A percentile compares a stretch with the other conserved stretches of the same genome.
Evolutionary conservation across 2,888 invertebrate genomes (phyloP).

Genomic region (Pyrrhia umbra): DNA sequence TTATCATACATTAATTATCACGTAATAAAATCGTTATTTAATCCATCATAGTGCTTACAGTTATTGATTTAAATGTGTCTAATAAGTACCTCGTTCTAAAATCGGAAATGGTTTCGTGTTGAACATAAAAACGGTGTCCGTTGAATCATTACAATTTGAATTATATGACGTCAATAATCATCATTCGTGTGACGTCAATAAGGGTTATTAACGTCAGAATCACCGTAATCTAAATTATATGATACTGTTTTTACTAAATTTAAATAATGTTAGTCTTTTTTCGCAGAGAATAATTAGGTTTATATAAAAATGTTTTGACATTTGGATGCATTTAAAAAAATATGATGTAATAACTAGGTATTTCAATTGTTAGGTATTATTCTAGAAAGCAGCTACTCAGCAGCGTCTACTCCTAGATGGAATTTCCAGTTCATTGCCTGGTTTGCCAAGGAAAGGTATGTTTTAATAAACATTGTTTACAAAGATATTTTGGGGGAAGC

Average conservation of each 20-base stretch:
- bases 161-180: slow-evolving; percentile 8
- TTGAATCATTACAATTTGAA: slow-evolving; percentile 13
- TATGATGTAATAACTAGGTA: no score
- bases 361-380: no score
- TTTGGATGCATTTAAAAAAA: no score
- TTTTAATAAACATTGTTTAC: no score
- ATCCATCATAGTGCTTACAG: background rate
- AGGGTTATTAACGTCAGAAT: background rate
- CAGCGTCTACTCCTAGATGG: no score
- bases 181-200: slow-evolving; percentile 17
- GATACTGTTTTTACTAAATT: background rate
- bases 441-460: no score
- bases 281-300: no score
- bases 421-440: no score
- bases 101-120: slow-evolving; percentile 3
- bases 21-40: background rate
- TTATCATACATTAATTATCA: background rate
- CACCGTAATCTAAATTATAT: background rate
- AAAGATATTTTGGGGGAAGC: no score
- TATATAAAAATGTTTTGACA: no score
- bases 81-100: background rate
- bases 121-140: background rate
- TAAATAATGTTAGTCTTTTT: background rate
- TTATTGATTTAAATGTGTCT: slow-evolving; percentile 3
- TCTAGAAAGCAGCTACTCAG: no score